A percentile compares a stretch with the other conserved stretches of the same genome.
These are phyloP conservation scores for Sylvicola cinctus DNA, from an alignment of 2,888 invertebrate genomes.

Conservation along the genomic window DNA sequence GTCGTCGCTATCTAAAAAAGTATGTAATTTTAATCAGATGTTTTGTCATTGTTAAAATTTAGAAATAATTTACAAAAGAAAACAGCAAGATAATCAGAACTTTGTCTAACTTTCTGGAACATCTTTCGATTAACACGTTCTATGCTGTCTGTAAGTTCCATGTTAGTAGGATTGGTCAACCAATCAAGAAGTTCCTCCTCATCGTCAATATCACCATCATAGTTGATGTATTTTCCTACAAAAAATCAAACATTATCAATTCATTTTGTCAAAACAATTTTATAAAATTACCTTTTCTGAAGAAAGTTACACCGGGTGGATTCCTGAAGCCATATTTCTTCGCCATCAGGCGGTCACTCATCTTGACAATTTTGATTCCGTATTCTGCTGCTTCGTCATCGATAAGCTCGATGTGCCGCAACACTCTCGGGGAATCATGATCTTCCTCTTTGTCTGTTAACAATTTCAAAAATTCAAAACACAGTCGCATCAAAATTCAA, in stretches of 20 bases:
- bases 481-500: neutral
- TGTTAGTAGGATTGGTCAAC: slow-evolving; percentile 82
- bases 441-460: slow-evolving; percentile 58
- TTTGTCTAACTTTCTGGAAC: slow-evolving; percentile 77
- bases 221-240: slow-evolving; percentile 57
- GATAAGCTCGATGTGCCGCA: slow-evolving; percentile 73
- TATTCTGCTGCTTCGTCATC: slow-evolving; percentile 84
- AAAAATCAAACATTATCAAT: neutral
- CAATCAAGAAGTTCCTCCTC: slow-evolving; percentile 74
- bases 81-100: slow-evolving; percentile 76
- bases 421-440: slow-evolving; percentile 52
- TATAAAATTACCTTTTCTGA: slow-evolving; percentile 42
- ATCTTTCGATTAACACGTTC: slow-evolving; percentile 81
- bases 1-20: slow-evolving; percentile 72
- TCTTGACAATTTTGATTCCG: slow-evolving; percentile 77
- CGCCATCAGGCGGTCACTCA: slow-evolving; percentile 73
- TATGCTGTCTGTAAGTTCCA: slow-evolving; percentile 84
- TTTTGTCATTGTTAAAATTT: slow-evolving; percentile 1
- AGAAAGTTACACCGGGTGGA: slow-evolving; percentile 79
- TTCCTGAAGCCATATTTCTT: slow-evolving; percentile 81
- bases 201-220: slow-evolving; percentile 82
- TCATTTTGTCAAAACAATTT: neutral
- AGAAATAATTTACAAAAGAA: slow-evolving; percentile 66
- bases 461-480: slow-evolving; percentile 1
- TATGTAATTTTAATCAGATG: slow-evolving; percentile 14